Evolutionary conservation across 2,888 invertebrate species (phyloP).

Genomic region (Apotomis turbidana): DNA sequence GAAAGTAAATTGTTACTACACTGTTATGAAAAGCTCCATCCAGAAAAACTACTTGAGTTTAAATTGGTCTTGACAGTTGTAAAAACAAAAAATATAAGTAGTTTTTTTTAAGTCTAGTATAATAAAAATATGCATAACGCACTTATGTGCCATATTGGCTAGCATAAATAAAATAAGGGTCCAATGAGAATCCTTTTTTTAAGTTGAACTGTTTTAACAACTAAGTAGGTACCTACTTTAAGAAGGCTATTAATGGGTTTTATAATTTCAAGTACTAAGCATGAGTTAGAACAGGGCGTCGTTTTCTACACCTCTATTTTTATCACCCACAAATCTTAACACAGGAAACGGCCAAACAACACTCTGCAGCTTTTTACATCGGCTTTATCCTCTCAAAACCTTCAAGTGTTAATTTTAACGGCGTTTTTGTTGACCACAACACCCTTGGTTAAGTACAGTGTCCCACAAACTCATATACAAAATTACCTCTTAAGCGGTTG

Average conservation of each 20-base stretch:
- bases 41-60: too few species aligned
- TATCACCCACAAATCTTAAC: conserved; percentile 10
- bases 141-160: too few species aligned
- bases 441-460: conserved; percentile 22
- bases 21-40: too few species aligned
- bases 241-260: background rate
- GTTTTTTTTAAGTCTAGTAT: too few species aligned
- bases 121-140: too few species aligned
- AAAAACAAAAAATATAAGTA: too few species aligned
- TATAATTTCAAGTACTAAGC: background rate
- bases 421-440: conserved; percentile 39
- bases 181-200: too few species aligned
- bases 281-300: background rate
- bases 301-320: conserved; percentile 20
- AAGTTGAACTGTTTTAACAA: too few species aligned
- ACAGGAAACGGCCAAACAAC: conserved; percentile 34
- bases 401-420: conserved; percentile 44
- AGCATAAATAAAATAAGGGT: background rate
- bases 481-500: conserved; percentile 7
- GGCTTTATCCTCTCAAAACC: conserved; percentile 32
- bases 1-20: too few species aligned
- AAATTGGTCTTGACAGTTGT: too few species aligned
- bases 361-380: conserved; percentile 37
- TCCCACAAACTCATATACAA: background rate
- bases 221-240: background rate